Percentiles rank a stretch among this genome's conserved stretches.
These are phyloP conservation scores for Eristalis intricaria DNA, from an alignment of 2,888 invertebrate species.

Conservation along the genomic window DNA sequence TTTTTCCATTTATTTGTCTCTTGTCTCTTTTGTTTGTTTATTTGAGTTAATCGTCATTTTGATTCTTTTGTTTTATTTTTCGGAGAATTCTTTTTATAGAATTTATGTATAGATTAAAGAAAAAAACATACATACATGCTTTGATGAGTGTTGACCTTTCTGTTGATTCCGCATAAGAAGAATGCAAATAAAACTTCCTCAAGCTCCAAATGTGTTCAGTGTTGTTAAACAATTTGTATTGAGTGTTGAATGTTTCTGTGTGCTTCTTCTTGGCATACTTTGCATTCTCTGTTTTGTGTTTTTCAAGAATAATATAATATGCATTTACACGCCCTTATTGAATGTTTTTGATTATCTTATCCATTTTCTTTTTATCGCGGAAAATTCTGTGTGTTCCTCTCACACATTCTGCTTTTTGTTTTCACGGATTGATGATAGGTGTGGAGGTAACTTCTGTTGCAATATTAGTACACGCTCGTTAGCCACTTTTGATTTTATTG, in stretches of 20 bases:
- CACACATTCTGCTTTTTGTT: not conserved
- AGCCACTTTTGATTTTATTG: not conserved
- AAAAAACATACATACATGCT: not conserved
- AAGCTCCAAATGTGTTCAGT: not conserved
- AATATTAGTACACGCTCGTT: not conserved
- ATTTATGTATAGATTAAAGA: constrained; percentile 16
- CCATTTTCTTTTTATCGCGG: not conserved
- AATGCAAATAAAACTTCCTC: not conserved
- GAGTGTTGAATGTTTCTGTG: not conserved
- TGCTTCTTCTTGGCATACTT: not conserved
- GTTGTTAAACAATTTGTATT: not conserved
- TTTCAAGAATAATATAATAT: not conserved
- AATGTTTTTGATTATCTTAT: not conserved
- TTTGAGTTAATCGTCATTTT: constrained; percentile 21
- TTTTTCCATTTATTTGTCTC: constrained; percentile 1
- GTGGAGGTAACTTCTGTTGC: not conserved
- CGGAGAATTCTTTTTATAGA: constrained; percentile 45
- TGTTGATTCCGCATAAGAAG: not conserved
- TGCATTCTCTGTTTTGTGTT: not conserved
- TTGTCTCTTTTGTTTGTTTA: constrained; percentile 20
- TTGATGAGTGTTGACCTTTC: constrained; percentile 32
- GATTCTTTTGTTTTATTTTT: constrained; percentile 5
- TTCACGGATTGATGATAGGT: not conserved
- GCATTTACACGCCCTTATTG: not conserved
- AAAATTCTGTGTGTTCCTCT: constrained; percentile 42